Percentiles rank a stretch among this genome's conserved stretches.
These are phyloP conservation scores for Campoplex capitator DNA, from an alignment of 2,888 invertebrate genomes.

Conservation along the genomic window DNA sequence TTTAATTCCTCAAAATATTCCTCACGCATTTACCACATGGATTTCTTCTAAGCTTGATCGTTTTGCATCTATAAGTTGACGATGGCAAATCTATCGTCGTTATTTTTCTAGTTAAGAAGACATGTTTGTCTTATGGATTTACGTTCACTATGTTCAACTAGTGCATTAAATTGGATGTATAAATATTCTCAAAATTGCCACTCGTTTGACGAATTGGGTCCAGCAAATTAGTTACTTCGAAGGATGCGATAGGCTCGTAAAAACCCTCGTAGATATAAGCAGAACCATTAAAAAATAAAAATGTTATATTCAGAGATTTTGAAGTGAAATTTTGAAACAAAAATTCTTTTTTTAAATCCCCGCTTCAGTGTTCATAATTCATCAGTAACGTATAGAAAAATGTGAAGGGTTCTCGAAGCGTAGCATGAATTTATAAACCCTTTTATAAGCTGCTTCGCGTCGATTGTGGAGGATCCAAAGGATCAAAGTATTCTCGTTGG, in stretches of 20 bases:
- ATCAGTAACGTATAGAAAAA: not conserved
- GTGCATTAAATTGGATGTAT: too few relatives aligned
- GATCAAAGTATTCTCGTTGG: slow-evolving; percentile 2
- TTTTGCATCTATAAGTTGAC: too few relatives aligned
- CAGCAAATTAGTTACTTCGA: too few relatives aligned
- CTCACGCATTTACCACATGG: too few relatives aligned
- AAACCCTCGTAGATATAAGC: not conserved
- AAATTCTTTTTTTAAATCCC: not conserved
- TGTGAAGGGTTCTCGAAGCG: not conserved
- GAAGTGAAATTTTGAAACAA: not conserved
- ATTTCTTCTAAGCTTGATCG: too few relatives aligned
- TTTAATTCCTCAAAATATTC: too few relatives aligned
- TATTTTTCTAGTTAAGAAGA: too few relatives aligned
- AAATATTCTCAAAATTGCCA: too few relatives aligned
- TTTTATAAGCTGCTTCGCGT: not conserved
- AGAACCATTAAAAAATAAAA: not conserved
- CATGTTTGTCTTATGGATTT: too few relatives aligned
- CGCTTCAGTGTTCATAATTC: not conserved
- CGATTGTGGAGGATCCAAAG: not conserved
- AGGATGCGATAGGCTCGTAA: not conserved
- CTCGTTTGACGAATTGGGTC: too few relatives aligned
- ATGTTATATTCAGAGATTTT: not conserved
- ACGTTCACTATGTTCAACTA: too few relatives aligned
- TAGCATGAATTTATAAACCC: not conserved
- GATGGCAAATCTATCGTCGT: too few relatives aligned